Base-by-base conservation (phyloP, 2,797 vertebrate genomes). In the Heliangelus exortis region DNA sequence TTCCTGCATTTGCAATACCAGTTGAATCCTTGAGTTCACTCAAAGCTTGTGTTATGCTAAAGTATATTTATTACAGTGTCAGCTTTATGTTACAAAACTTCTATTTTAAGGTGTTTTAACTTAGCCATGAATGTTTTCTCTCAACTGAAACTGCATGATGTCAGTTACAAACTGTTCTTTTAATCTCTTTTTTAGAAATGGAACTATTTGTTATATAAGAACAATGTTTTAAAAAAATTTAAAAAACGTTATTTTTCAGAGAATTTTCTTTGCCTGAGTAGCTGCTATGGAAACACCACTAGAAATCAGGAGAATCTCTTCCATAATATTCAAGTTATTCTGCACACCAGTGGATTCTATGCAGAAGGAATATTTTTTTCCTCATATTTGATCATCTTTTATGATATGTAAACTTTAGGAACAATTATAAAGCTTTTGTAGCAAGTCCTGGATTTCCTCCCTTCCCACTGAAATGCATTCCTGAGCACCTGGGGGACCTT, bases 21-120 rank as follows among this genome's bases (percentile, higher is more conserved):
- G 78, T 68, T 72, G 28, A 95, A 96, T 96, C 89, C 81, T 89
- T 63, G 84, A 93, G 82, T 96, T 96, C 95, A 96, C 93, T 93
- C 92, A 96, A 95, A 97, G 81, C 55, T 65, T n/a, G 85, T 79
- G 15, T 78, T 87, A 82, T n/a, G 33, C 53, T 58, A 54, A 62
- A 9, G 14, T 66, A 47, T 80, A n/a, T 97, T 95, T 93, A 89
- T 95, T 95, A 94, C 72, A 33, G 65, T 82, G 89, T 94, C 87
- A 79, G 71, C 95, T 94, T 92, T 74, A 88, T 90, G 43, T 67
- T 67, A 48, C 87, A 72, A 74, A 87, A 87, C 14, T 66, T 87
- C 43, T 58, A 25, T 77, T 91, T 91, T 48, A 84, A 80, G 48
- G 43, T 50, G 72, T 77, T 93, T 81, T 89, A 93, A 83, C 39